phyloP scores from a whole-genome alignment of 1,140 invertebrate species.

The Sitophilus oryzae region DNA sequence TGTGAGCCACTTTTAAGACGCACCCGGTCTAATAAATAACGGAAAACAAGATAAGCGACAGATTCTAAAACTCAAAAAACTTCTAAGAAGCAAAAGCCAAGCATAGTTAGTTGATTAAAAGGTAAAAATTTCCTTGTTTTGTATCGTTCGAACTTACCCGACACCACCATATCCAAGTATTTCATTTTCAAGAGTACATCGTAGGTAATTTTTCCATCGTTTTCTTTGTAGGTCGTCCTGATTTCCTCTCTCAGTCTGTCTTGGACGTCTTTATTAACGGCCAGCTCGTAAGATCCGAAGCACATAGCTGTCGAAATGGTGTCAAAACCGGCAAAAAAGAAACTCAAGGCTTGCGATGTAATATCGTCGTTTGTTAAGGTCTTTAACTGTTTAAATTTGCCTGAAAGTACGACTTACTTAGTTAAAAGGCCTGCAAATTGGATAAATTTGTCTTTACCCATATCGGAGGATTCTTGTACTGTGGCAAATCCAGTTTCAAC shows the following conservation, averaged over 20 bases:
- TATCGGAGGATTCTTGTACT: constrained; percentile 41
- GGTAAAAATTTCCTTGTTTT: not conserved
- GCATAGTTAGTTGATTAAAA: not conserved
- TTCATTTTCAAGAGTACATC: constrained; percentile 46
- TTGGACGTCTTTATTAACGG: constrained; percentile 49
- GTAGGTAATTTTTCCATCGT: constrained; percentile 39
- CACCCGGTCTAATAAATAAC: too few species aligned
- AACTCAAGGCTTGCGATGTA: constrained; percentile 40
- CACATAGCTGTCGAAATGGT: constrained; percentile 41
- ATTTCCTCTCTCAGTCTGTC: constrained; percentile 43
- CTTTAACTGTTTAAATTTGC: constrained; percentile 1
- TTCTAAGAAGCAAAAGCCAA: not conserved
- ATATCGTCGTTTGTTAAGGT: constrained; percentile 28
- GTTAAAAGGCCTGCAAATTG: too few species aligned
- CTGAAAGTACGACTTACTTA: too few species aligned
- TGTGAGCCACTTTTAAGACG: too few species aligned
- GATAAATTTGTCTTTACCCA: constrained; percentile 28
- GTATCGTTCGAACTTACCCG: constrained; percentile 36
- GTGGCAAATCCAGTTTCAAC: constrained; percentile 47
- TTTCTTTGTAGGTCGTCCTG: constrained; percentile 31
- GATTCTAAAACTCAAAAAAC: not conserved
- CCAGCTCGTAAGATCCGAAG: constrained; percentile 45
- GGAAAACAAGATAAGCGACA: not conserved
- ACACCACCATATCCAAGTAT: constrained; percentile 47
- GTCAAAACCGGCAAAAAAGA: constrained; percentile 44